These are phyloP conservation scores for Orycteropus afer DNA, from an alignment of 2,113 vertebrate species.

Conservation along the genomic window DNA sequence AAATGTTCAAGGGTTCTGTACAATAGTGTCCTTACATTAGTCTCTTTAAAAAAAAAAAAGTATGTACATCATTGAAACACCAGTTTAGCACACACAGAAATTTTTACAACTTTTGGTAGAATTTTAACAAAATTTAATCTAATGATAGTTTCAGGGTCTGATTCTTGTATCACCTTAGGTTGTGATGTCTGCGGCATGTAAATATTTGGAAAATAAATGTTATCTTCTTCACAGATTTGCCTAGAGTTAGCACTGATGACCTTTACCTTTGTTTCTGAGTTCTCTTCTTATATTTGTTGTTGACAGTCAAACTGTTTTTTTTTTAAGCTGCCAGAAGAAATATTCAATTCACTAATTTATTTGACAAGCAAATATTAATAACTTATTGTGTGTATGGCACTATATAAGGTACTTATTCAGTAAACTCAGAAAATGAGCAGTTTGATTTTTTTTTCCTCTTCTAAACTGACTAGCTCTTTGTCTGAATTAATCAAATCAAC, in stretches of 20 bases:
- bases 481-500: slow-evolving; percentile 68
- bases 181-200: background rate
- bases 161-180: background rate
- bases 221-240: background rate
- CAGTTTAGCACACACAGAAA: background rate
- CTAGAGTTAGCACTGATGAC: background rate
- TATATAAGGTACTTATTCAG: background rate
- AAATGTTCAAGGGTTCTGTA: slow-evolving; percentile 14
- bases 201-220: slow-evolving; percentile 29
- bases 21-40: background rate
- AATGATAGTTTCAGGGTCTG: background rate
- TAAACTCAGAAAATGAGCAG: slow-evolving; percentile 61
- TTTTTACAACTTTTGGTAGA: background rate
- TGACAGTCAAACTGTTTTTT: background rate
- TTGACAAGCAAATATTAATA: slow-evolving; percentile 8
- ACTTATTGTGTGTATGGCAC: background rate
- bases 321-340: slow-evolving; percentile 5
- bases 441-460: slow-evolving; percentile 32
- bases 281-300: slow-evolving; percentile 18
- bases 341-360: slow-evolving; percentile 17
- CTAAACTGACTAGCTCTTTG: slow-evolving; percentile 51
- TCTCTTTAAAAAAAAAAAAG: background rate
- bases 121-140: slow-evolving; percentile 10
- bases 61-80: background rate
- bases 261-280: slow-evolving; percentile 39